phyloP scores from a whole-genome alignment of 2,888 invertebrate genomes.

The Volucella zonaria region DNA sequence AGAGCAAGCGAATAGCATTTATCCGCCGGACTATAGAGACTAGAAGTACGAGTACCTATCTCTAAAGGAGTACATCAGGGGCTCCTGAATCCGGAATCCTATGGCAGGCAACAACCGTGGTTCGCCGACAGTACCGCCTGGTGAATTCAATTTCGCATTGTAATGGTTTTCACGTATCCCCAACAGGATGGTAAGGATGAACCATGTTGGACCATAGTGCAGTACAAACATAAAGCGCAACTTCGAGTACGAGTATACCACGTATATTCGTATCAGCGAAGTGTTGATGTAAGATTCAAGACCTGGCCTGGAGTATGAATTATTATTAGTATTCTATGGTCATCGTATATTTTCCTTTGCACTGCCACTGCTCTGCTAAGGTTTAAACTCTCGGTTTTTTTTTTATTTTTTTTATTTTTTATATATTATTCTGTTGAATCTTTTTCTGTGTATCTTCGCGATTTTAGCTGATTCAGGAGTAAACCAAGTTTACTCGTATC shows the following conservation, averaged over 20 bases:
- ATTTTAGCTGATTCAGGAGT: slow-evolving; percentile 53
- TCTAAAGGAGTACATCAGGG: slow-evolving; percentile 34
- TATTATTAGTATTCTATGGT: slow-evolving; percentile 70
- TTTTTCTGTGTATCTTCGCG: slow-evolving; percentile 24
- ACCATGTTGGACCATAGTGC: slow-evolving; percentile 37
- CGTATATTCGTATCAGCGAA: slow-evolving; percentile 29
- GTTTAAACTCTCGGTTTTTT: slow-evolving; percentile 24
- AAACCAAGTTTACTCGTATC: not conserved
- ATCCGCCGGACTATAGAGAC: slow-evolving; percentile 6
- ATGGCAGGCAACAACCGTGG: slow-evolving; percentile 29
- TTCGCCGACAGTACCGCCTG: slow-evolving; percentile 42
- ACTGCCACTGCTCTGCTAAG: not conserved
- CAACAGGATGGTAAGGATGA: slow-evolving; percentile 12
- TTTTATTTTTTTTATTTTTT: not conserved
- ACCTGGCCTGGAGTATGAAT: slow-evolving; percentile 63
- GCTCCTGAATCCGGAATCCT: slow-evolving; percentile 3
- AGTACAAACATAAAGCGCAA: slow-evolving; percentile 11
- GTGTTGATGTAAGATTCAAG: slow-evolving; percentile 68
- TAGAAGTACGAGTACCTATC: too few species aligned
- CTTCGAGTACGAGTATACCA: slow-evolving; percentile 10
- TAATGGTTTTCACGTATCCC: slow-evolving; percentile 71
- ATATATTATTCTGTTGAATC: too few species aligned
- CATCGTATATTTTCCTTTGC: slow-evolving; percentile 58
- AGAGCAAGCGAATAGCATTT: slow-evolving; percentile 31
- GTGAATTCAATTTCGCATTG: slow-evolving; percentile 71